A percentile compares a stretch with the other conserved stretches of the same genome.
phyloP scores from a whole-genome alignment of 30 jellyfish, hydroid and myxozoan genomes.

The Phacellophora camtschatica region DNA sequence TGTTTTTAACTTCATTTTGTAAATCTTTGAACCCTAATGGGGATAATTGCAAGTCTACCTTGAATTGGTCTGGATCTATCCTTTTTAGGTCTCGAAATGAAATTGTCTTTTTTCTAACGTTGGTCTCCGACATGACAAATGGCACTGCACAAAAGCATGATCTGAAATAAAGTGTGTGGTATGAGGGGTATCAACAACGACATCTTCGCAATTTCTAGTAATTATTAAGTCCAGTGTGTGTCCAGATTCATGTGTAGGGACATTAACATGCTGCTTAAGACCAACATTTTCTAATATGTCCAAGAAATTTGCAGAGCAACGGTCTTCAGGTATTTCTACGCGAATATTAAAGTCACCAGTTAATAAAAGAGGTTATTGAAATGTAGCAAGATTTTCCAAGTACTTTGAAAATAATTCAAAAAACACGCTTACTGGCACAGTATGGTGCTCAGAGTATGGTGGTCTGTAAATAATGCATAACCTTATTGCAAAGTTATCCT shows the following conservation, averaged over 20 bases:
- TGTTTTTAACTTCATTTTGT: background rate
- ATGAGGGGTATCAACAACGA: background rate
- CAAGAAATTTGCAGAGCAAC: background rate
- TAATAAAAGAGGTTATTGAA: background rate
- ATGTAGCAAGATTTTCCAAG: background rate
- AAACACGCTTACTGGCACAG: too few relatives aligned
- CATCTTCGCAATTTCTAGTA: background rate
- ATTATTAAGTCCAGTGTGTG: background rate
- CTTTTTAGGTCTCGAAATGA: conserved; percentile 1
- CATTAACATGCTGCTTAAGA: background rate
- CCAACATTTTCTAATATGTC: background rate
- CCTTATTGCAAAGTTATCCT: too few relatives aligned
- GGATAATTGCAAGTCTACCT: conserved; percentile 20
- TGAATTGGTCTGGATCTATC: background rate
- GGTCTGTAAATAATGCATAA: too few relatives aligned
- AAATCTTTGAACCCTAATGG: conserved; percentile 21
- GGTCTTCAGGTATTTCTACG: background rate
- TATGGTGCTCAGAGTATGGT: too few relatives aligned
- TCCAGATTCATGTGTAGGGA: background rate
- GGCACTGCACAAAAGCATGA: too few relatives aligned
- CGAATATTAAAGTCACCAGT: conserved; percentile 1
- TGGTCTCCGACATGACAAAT: too few relatives aligned
- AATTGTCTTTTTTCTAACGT: background rate
- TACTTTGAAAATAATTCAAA: background rate
- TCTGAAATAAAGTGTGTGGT: background rate